Conservation (phyloP, 2,888 invertebrate genomes). For the Drosophila neotestacea region DNA sequence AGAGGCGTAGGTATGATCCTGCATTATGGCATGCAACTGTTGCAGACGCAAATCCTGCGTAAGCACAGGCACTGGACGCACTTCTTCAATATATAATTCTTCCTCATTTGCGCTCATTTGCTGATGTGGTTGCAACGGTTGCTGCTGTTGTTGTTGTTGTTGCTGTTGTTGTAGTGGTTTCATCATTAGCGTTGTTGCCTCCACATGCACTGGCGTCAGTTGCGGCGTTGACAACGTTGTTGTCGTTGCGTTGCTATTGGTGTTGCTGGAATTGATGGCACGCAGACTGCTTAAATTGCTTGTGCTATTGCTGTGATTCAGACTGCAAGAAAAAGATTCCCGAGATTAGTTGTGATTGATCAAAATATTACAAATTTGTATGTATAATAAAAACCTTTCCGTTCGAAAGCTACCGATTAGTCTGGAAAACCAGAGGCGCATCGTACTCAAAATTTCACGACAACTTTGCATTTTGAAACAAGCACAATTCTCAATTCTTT, state of each 20-base stretch:
- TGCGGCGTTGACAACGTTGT: slow-evolving; percentile 47
- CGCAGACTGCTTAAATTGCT: slow-evolving; percentile 52
- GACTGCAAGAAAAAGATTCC: slow-evolving; percentile 31
- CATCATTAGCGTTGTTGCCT: slow-evolving; percentile 29
- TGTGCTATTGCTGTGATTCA: slow-evolving; percentile 61
- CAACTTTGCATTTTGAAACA: slow-evolving; percentile 22
- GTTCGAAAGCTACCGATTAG: slow-evolving; percentile 20
- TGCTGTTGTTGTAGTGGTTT: slow-evolving; percentile 37
- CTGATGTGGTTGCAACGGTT: slow-evolving; percentile 21
- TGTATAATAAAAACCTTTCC: slow-evolving; percentile 18
- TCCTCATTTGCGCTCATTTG: slow-evolving; percentile 77
- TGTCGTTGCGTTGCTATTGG: slow-evolving; percentile 27
- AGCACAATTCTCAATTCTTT: background rate
- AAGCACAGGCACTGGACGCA: slow-evolving; percentile 83
- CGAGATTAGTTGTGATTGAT: slow-evolving; percentile 18
- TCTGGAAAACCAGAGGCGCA: slow-evolving; percentile 29
- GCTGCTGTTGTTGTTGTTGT: slow-evolving; percentile 24
- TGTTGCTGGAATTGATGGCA: slow-evolving; percentile 37
- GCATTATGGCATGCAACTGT: slow-evolving; percentile 83
- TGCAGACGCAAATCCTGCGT: slow-evolving; percentile 83
- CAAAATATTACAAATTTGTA: slow-evolving; percentile 3
- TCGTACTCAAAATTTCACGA: slow-evolving; percentile 5
- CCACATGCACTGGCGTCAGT: slow-evolving; percentile 48
- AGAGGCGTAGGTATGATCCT: slow-evolving; percentile 84
- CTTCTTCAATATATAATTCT: slow-evolving; percentile 84